Base-by-base conservation (phyloP, 2,113 vertebrate genomes). In the Tragelaphus imberbis region DNA sequence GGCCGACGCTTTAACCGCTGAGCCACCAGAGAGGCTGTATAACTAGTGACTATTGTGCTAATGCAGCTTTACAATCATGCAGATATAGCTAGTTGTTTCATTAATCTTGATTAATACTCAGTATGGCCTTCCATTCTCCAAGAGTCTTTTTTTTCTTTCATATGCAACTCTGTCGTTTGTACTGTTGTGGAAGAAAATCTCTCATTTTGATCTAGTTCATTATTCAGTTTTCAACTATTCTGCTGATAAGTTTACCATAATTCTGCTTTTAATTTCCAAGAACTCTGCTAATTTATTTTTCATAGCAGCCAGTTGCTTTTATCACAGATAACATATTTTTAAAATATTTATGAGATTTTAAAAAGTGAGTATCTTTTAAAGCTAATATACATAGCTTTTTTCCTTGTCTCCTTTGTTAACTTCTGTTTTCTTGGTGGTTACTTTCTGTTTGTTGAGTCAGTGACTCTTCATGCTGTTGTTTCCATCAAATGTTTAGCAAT, bases 241-340 rank as follows among this genome's bases (percentile, higher is more conserved):
- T 92, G 33, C 55, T 84, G 27, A 55, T 49, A 51, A 49, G 27
- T 90, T 90, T 88, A 77, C 95, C 19, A 5, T 91, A 89, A 90
- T 95, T 65, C 36, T 90, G n/a, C 59, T 94, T 93, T 88, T 94
- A 86, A 88, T 95, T 89, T 96, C 65, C n/a, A 91, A 91, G 40
- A 68, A 79, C 40, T 93, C 25, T 91, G 17, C 47, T 30, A 19
- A 56, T 68, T 71, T 89, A 77, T 71, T 56, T 97, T 81, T 94
- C 33, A 56, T 58, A 84, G 23, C 25, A 30, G n/a, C 17, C 33
- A 77, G 40, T 85, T 59, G 11, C 23, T 88, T 85, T 88, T 68
- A 92, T 91, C 30, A 56, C 61, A 33, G 36, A 61, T 47, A 51
- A 59, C 47, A 58, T 88, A 82, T 59, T 51, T 90, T 88, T 61